Base-by-base conservation (phyloP, 1,140 invertebrate genomes). In the Chlorops oryzae region DNA sequence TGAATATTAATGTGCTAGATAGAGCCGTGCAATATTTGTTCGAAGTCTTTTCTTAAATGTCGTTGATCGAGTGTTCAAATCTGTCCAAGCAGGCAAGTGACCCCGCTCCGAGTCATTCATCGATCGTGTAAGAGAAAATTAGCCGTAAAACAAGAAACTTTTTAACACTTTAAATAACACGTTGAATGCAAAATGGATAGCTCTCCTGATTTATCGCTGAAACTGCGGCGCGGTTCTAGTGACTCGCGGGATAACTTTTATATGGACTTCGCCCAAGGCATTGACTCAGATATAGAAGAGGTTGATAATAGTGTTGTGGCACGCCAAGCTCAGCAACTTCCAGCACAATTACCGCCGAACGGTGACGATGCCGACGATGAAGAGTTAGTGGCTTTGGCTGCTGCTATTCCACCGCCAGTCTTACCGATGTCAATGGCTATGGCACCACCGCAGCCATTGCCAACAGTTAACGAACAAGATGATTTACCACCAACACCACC, bases 211-310 rank as follows among this genome's bases (percentile, higher is more conserved):
- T 75, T 90, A 66, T 87, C 86, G 71, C 77, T 90, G 45, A 86
- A 88, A 73, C 73, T 90, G 59, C 79, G 88, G 54, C 80, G 87
- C 43, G 87, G 87, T 20, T 88, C 86, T 21, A 88, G 85, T 63
- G 87, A 89, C 74, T 90, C 88, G 7, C 78, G 87, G 45, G 88
- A 90, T 69, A 89, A 86, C 24, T 90, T 88, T 68, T 90, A 90
- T 65, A 88, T 90, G 87, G 87, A 89, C 72, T 88, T 90, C 62
- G 87, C 87, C 57, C 79, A 86, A 75, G 88, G 88, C 21, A 90
- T 90, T 61, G 87, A 90, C 70, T 90, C 87, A 18, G 88, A 90
- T 63, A 90, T 90, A 59, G 88, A 90, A 65, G 86, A 89, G 72
- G 85, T 88, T 59, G 82, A 83, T 40, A 83, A 80, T 32, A 80